Evolutionary conservation across 2,888 invertebrate species (phyloP).

Genomic region (Scaeva pyrastri): DNA sequence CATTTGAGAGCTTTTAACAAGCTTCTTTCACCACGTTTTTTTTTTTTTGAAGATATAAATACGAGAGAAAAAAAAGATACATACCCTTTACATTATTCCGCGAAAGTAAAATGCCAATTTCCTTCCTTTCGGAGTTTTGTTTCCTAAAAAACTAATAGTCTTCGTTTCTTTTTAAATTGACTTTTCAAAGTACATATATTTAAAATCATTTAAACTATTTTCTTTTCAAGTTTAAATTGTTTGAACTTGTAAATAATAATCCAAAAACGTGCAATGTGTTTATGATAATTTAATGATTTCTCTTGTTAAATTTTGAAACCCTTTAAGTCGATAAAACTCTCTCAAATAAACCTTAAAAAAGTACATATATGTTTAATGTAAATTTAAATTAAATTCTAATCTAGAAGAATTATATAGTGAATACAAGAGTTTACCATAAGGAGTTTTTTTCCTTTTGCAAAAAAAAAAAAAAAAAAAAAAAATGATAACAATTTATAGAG

Average conservation of each 20-base stretch:
- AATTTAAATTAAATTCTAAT: background rate
- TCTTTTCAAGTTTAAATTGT: background rate
- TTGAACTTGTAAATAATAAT: background rate
- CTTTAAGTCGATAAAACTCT: background rate
- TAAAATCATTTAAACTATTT: background rate
- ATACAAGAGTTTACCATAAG: background rate
- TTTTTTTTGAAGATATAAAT: conserved; percentile 13
- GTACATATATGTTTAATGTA: background rate
- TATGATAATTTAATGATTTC: background rate
- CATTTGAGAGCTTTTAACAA: background rate
- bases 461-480: background rate
- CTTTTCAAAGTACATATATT: background rate
- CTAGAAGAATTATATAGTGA: background rate
- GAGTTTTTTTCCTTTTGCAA: background rate
- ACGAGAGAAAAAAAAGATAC: conserved; percentile 8
- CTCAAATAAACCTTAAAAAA: background rate
- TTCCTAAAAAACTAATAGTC: background rate
- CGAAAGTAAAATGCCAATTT: conserved; percentile 7
- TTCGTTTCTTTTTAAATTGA: background rate
- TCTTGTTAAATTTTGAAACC: background rate
- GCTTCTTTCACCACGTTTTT: conserved; percentile 12
- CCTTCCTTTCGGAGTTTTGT: conserved; percentile 9
- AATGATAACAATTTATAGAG: background rate
- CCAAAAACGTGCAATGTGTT: background rate
- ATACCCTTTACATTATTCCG: conserved; percentile 7